These are phyloP conservation scores for Perizoma affinitatum DNA, from an alignment of 2,888 invertebrate species.

Conservation along the genomic window DNA sequence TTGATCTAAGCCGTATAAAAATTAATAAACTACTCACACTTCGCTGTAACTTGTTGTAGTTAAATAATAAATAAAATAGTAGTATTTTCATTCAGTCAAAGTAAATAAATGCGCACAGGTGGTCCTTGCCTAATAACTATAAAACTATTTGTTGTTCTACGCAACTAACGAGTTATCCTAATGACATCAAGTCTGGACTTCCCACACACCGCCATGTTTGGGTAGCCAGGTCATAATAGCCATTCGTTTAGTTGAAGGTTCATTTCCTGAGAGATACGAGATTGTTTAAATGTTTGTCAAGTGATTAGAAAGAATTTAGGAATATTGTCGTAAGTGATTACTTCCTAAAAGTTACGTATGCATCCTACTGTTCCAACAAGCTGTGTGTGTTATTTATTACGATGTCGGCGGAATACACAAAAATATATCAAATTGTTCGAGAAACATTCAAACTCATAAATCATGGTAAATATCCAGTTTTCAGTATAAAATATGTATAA, in stretches of 20 bases:
- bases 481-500: no score
- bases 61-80: no score
- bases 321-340: not conserved
- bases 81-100: no score
- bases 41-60: no score
- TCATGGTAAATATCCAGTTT: no score
- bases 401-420: no score
- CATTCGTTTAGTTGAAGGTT: slow-evolving; percentile 16
- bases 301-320: not conserved
- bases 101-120: not conserved
- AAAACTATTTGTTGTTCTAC: not conserved
- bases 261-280: slow-evolving; percentile 14
- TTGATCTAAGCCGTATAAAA: no score
- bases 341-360: not conserved
- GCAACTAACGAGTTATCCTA: slow-evolving; percentile 8
- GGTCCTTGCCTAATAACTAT: not conserved
- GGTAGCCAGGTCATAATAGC: slow-evolving; percentile 3
- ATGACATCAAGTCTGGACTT: slow-evolving; percentile 4
- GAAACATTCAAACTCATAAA: no score
- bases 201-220: slow-evolving; percentile 19
- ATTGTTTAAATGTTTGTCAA: slow-evolving; percentile 4
- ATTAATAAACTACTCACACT: no score
- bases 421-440: no score
- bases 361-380: no score
- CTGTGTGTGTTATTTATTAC: no score